Percentiles rank a stretch among this genome's conserved stretches.
Conservation (phyloP, 2,797 vertebrate species). For the Mormyrus proboscirostris region DNA sequence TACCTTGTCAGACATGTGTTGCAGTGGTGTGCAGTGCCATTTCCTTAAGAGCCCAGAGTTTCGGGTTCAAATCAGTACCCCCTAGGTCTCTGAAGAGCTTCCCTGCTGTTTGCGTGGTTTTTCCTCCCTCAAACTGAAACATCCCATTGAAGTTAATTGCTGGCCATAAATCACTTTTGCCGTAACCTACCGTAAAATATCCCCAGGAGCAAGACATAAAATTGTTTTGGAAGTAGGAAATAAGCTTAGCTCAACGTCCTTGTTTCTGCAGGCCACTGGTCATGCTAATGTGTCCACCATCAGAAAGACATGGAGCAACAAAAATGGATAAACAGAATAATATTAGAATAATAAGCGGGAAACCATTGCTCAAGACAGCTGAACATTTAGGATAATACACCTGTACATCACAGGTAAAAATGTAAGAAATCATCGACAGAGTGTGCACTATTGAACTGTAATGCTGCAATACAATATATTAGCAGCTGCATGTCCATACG, state of each 20-base stretch:
- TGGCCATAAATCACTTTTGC: background rate
- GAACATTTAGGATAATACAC: background rate
- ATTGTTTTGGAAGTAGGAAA: background rate
- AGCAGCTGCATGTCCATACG: background rate
- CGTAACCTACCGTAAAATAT: background rate
- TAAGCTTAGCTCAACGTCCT: background rate
- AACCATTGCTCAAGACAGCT: background rate
- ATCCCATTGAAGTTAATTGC: conserved; percentile 1
- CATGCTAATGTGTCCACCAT: background rate
- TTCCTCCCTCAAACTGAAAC: background rate
- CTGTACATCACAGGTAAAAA: background rate
- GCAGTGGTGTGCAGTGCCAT: background rate
- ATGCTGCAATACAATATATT: background rate
- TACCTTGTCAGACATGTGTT: background rate
- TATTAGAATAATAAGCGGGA: background rate
- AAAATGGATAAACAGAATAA: background rate
- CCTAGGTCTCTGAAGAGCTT: background rate
- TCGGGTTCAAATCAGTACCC: background rate
- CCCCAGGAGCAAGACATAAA: conserved; percentile 5
- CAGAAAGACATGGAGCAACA: background rate
- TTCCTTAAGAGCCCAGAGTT: background rate
- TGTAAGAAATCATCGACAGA: background rate
- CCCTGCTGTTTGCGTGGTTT: background rate
- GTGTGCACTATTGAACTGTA: background rate
- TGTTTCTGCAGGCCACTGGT: background rate